Evolutionary conservation across 2,888 invertebrate species (phyloP), one percentile per base, ranked within the genome.

Genomic region (Ceratothoa steindachneri): DNA sequence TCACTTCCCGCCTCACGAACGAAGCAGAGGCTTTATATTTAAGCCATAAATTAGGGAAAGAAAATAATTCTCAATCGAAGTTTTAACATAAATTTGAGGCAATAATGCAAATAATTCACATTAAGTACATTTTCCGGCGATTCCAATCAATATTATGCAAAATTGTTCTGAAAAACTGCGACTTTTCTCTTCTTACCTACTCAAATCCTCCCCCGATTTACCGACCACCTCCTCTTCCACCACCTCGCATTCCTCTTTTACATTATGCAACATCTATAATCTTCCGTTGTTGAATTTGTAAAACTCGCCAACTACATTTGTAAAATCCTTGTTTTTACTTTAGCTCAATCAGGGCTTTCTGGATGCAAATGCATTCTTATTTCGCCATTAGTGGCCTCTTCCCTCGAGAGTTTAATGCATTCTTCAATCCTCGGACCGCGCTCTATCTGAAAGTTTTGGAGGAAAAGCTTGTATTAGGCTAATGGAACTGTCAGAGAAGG

Each of bases 401-500:
- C 60, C 60, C 60, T 60, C 60, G 60, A 60, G 60, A 60, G 60
- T 60, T 60, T 60, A 60, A 60, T 60, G 60, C 60, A 60, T 60
- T 60, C 60, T 24, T 60, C 19, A n/a, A 60, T 24, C 60, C 19
- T 12, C 27, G 22, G 22, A 12, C 60, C 66, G 67, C 19, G 69
- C 53, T 70, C 28, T 51, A 65, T 66, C 66, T 67, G 74, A 74
- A 70, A 66, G 30, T 67, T 74, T 28, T 60, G 60, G 60, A 30
- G 27, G 74, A 53, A 74, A 69, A 74, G 70, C 74, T 74, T 74
- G 74, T 74, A 74, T 74, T 74, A 74, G 70, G 70, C 74, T 74
- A 74, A 74, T 74, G 74, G 74, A 74, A 66, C 66, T 74, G 74
- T 74, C 74, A 74, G 70, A 27, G 55, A 30, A 55, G 74, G 71